Evolutionary conservation across 2,113 vertebrate species (phyloP).

Genomic region (Setophaga kirtlandii): DNA sequence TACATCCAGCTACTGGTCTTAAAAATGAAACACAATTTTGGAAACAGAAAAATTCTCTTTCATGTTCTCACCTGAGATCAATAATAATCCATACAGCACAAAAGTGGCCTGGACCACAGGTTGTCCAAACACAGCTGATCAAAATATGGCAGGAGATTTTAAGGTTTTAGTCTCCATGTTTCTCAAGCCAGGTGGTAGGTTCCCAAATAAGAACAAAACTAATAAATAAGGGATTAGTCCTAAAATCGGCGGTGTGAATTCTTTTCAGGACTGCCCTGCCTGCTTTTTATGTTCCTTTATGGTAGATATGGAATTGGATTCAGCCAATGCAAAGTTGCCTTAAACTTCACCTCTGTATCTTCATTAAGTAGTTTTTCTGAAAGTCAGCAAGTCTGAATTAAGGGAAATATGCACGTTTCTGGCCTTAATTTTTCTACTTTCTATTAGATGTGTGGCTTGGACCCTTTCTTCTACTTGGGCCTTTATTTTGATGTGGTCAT

Average conservation of each 20-base stretch:
- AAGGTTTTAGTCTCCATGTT: neutral
- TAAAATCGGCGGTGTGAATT: neutral
- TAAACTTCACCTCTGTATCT: neutral
- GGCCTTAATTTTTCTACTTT: neutral
- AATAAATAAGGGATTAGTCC: neutral
- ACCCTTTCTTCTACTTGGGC: neutral
- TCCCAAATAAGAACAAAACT: neutral
- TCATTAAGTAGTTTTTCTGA: neutral
- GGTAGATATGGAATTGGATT: neutral
- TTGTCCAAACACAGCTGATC: neutral
- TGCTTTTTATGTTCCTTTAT: neutral
- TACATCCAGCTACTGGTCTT: neutral
- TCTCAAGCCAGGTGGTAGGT: neutral
- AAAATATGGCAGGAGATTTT: neutral
- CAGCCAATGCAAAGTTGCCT: neutral
- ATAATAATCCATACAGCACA: neutral
- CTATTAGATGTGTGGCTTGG: neutral
- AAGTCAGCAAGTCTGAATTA: neutral
- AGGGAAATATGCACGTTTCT: neutral
- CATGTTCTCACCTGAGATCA: neutral
- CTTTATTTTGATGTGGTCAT: neutral
- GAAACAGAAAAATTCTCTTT: neutral
- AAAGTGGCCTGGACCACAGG: neutral
- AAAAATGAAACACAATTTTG: neutral
- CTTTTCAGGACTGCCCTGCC: neutral